phyloP scores from a whole-genome alignment of 64 coral and sea anemone genomes.

The Cladopsammia gracilis region DNA sequence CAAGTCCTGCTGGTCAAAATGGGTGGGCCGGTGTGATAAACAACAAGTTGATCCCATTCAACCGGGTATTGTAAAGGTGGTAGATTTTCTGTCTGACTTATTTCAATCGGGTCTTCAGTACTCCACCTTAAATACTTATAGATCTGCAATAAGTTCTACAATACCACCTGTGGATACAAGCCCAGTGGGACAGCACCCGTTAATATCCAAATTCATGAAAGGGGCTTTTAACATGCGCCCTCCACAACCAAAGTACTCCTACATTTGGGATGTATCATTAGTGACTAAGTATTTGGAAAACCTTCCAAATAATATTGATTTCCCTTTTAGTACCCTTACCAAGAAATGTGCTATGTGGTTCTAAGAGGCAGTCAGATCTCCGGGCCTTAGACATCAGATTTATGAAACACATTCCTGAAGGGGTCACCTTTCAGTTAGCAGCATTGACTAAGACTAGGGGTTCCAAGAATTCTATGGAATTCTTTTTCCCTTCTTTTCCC shows the following conservation, averaged over 20 bases:
- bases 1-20: slow-evolving; percentile 33
- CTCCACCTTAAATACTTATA: slow-evolving; percentile 1
- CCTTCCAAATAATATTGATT: background rate
- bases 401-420: background rate
- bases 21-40: slow-evolving; percentile 32
- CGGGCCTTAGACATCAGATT: slow-evolving; percentile 37
- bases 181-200: slow-evolving; percentile 11
- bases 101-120: slow-evolving; percentile 7
- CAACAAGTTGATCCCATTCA: slow-evolving; percentile 21
- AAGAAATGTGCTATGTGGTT: slow-evolving; percentile 22
- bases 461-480: slow-evolving; percentile 3
- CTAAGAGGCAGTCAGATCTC: slow-evolving; percentile 23
- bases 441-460: slow-evolving; percentile 17
- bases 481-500: slow-evolving; percentile 1
- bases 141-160: slow-evolving; percentile 1
- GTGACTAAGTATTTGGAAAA: slow-evolving; percentile 11
- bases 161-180: background rate
- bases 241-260: background rate
- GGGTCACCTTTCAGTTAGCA: slow-evolving; percentile 35
- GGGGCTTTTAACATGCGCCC: background rate
- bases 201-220: slow-evolving; percentile 21
- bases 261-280: slow-evolving; percentile 41
- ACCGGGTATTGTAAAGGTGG: background rate
- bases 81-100: slow-evolving; percentile 24
- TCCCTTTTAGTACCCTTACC: background rate